Evolutionary conservation across 2,113 vertebrate species (phyloP), one percentile per base, ranked within the genome.

Genomic region (Coregonus clupeaformis): DNA sequence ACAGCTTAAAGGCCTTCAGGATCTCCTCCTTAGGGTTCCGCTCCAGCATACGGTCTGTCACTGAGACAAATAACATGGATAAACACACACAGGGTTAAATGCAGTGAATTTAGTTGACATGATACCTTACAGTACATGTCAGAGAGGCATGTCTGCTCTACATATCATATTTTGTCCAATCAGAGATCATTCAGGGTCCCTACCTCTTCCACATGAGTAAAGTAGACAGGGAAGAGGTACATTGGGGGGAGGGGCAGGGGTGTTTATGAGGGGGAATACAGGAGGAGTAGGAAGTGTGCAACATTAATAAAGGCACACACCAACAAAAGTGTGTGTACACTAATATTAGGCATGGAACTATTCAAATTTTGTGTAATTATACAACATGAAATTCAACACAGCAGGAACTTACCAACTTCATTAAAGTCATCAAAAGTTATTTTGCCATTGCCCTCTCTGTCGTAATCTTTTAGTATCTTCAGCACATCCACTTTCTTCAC

Each of bases 391-490:
- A 42, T 42, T 42, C 9, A 42, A 16, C 22, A 45, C n/a, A 55
- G 77, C 52, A 59, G 7, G 59, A 29, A 84, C 93, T 78, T 84
- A 98, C 97, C 95, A 62, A 98, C 96, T 96, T 98, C 95, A 80
- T 91, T 98, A 90, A 99, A 99, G 85, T 98, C 96, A 80, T 97
- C 95, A 90, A 97, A 98, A 1, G 93, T 92, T 85, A 99, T 98
- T 91, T 96, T 98, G 29, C 98, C 97, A 13, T 91, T 97, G 22
- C 95, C 93, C 77, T 95, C 94, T 86, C 92, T 82, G 90, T 98
- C 97, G 62, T 98, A 99, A 85, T 99, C 97, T 90, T 98, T 98
- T 57, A 99, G 94, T 78, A 99, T 98, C 91, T 96, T 97, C 89
- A 98, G 81, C 7, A 99, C 95, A 74, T 99, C 97, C 49, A 95